Base-by-base conservation (phyloP, 2,113 vertebrate species). In the Myxocyprinus asiaticus region DNA sequence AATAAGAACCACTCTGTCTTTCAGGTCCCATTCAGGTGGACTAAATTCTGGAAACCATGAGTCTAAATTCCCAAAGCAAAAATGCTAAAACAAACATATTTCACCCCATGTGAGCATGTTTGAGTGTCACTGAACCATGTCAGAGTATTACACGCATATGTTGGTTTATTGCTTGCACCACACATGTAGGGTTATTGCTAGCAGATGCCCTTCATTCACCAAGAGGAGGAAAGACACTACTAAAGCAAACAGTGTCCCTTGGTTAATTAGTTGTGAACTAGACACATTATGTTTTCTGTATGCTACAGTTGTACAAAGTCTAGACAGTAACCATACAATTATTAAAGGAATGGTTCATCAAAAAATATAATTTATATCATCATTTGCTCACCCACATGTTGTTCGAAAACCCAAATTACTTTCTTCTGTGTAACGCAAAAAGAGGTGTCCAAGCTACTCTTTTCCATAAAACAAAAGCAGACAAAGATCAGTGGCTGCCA, bases 171-270 rank as follows among this genome's bases (percentile, higher is more conserved):
- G 53, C 22, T 48, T 42, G 51, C 33, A 43, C 22, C 42, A 71
- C 81, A 83, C 63, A 77, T 78, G 67, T 86, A 78, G 84, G 44
- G 56, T 84, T 82, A 81, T 86, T 79, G 84, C 85, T 82, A 85
- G 67, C 58, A 69, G 53, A 83, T 79, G 79, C 67, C 15, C 70
- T 51, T 72, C 73, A 48, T 43, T 17, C 78, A 58, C 73, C 17
- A 65, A 73, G 76, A 77, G 67, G 75, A 78, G 80, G 44, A 79
- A 50, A 62, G 9, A 72, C 15, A n/a, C 12, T 17, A 62, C 33
- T 42, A 11, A 50, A 73, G 14, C 81, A 85, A 58, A 58, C 55
- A 58, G 14, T n/a, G 14, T 58, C 55, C 55, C 55, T 58, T 14
- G 22, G 22, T 33, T 58, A 58, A 58, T 58, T 1, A 14, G 55